A percentile compares a stretch with the other conserved stretches of the same genome.
These are phyloP conservation scores for Urocynchramus pylzowi DNA, from an alignment of 2,113 vertebrate genomes.

Conservation along the genomic window DNA sequence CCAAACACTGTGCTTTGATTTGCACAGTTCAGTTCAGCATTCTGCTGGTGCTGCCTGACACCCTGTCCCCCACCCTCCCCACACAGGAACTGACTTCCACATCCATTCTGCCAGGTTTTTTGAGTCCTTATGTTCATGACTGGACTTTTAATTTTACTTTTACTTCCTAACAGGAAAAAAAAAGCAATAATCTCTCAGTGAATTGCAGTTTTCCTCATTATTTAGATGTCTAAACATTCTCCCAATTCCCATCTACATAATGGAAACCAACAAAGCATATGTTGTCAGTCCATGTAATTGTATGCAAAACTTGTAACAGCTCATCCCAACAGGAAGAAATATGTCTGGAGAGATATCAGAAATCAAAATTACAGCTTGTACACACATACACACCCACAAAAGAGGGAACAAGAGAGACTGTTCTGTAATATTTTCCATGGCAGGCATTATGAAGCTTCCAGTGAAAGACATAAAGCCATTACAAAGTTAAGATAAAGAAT, in stretches of 20 bases:
- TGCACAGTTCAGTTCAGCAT: background rate
- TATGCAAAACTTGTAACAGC: background rate
- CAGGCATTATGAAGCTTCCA: background rate
- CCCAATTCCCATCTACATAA: background rate
- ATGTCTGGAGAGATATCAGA: background rate
- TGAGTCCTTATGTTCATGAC: background rate
- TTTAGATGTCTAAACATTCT: background rate
- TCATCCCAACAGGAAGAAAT: background rate
- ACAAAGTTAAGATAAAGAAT: background rate
- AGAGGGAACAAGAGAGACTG: background rate
- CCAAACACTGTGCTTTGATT: background rate
- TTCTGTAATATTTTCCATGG: background rate
- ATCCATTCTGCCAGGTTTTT: background rate
- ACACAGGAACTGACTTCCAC: background rate
- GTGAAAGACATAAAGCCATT: background rate
- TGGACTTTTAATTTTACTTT: background rate
- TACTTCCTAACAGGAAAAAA: background rate
- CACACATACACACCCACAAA: background rate
- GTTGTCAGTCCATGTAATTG: background rate
- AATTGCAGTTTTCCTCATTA: background rate
- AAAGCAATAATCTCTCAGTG: background rate
- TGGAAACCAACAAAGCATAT: background rate
- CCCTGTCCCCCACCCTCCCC: too few relatives aligned
- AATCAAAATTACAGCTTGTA: background rate
- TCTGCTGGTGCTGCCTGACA: background rate